These are phyloP conservation scores for Struthidea cinerea DNA, from an alignment of 2,113 vertebrate genomes.

Conservation along the genomic window DNA sequence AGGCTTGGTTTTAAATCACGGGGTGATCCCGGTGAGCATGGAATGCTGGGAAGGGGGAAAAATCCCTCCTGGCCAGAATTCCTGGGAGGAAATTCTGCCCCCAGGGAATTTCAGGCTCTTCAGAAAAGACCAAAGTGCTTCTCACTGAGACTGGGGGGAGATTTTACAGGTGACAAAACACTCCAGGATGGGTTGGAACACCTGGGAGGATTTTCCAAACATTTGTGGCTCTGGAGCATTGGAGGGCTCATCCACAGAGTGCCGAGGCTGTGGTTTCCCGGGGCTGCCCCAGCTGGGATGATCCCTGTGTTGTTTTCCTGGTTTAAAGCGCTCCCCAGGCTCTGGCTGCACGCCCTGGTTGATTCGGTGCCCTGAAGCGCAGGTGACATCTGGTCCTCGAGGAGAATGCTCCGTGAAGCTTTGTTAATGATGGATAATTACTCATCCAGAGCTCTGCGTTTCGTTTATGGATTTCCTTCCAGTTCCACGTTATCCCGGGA, in stretches of 20 bases:
- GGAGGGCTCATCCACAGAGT: background rate
- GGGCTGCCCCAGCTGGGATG: background rate
- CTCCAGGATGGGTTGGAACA: background rate
- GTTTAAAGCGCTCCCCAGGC: background rate
- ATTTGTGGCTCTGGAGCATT: background rate
- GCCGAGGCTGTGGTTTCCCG: background rate
- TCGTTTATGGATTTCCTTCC: background rate
- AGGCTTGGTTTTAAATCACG: background rate
- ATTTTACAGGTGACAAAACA: background rate
- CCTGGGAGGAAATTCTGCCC: background rate
- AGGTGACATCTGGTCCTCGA: background rate
- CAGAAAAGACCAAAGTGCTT: background rate
- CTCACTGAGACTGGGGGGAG: background rate
- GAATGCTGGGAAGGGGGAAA: background rate
- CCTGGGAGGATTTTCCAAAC: background rate
- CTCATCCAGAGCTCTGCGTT: background rate
- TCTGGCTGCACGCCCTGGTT: background rate
- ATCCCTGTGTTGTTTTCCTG: background rate
- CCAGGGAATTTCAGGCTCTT: background rate
- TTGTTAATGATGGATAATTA: background rate
- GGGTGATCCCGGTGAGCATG: background rate
- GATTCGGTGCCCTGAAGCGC: background rate
- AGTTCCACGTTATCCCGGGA: background rate
- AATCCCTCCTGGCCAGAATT: background rate
- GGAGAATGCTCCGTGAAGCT: background rate